phyloP scores from a whole-genome alignment of 2,113 vertebrate species.

The Brachyistius frenatus region DNA sequence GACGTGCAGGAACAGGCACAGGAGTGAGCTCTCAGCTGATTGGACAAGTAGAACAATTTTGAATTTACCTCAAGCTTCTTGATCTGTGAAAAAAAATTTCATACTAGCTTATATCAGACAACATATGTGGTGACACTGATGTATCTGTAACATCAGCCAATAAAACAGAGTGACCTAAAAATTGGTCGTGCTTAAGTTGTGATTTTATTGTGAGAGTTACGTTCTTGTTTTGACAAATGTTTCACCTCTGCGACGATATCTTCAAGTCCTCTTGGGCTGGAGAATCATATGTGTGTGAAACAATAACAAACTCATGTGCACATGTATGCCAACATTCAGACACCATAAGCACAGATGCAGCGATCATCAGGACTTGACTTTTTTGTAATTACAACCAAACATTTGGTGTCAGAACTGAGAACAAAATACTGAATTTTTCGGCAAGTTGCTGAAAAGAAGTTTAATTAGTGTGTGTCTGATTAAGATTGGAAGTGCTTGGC shows the following conservation, averaged over 20 bases:
- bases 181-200: too few relatives aligned
- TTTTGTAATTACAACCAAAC: background rate
- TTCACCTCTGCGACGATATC: background rate
- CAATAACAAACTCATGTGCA: background rate
- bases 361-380: background rate
- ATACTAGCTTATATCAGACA: too few relatives aligned
- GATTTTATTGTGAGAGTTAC: background rate
- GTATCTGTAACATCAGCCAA: too few relatives aligned
- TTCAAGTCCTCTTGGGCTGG: background rate
- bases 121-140: too few relatives aligned
- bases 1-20: too few relatives aligned
- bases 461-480: constrained; percentile 78
- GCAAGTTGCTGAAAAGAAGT: constrained; percentile 56
- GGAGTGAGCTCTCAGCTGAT: too few relatives aligned
- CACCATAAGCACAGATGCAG: background rate
- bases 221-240: background rate
- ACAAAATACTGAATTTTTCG: constrained; percentile 31
- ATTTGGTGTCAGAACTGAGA: background rate
- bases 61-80: too few relatives aligned
- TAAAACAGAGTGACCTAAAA: too few relatives aligned
- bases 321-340: background rate
- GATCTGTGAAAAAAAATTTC: too few relatives aligned
- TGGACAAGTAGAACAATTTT: too few relatives aligned
- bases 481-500: constrained; percentile 71
- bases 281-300: too few relatives aligned